Percentiles rank a stretch among this genome's conserved stretches.
phyloP scores from a whole-genome alignment of 2,113 vertebrate genomes.

The Picathartes gymnocephalus region DNA sequence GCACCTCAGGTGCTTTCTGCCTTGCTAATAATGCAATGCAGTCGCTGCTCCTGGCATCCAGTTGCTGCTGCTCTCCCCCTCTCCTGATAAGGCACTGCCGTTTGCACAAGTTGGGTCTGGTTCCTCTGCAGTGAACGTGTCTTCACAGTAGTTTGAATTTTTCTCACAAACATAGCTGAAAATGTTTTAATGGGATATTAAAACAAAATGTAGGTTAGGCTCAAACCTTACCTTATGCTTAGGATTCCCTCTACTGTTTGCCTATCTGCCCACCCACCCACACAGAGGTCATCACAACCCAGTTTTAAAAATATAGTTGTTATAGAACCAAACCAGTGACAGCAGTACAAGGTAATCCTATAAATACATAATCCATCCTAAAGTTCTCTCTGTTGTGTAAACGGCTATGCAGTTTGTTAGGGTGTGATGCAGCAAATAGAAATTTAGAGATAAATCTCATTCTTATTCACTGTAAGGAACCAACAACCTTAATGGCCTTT shows the following conservation, averaged over 20 bases:
- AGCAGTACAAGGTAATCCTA: conserved; percentile 12
- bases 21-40: neutral
- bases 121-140: neutral
- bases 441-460: neutral
- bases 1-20: neutral
- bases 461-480: neutral
- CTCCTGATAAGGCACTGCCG: neutral
- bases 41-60: accelerated
- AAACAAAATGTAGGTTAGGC: neutral
- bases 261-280: neutral
- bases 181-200: neutral
- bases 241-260: neutral
- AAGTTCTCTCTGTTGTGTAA: neutral
- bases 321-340: conserved; percentile 4
- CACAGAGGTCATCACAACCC: neutral
- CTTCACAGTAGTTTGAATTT: neutral
- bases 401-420: neutral
- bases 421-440: neutral
- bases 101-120: neutral
- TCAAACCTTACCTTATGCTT: neutral
- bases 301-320: conserved; percentile 17
- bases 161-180: neutral
- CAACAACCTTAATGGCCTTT: neutral
- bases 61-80: neutral
- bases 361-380: conserved; percentile 28